Evolutionary conservation across 2,113 vertebrate genomes (phyloP).

Genomic region (Herpetotheres cachinnans): DNA sequence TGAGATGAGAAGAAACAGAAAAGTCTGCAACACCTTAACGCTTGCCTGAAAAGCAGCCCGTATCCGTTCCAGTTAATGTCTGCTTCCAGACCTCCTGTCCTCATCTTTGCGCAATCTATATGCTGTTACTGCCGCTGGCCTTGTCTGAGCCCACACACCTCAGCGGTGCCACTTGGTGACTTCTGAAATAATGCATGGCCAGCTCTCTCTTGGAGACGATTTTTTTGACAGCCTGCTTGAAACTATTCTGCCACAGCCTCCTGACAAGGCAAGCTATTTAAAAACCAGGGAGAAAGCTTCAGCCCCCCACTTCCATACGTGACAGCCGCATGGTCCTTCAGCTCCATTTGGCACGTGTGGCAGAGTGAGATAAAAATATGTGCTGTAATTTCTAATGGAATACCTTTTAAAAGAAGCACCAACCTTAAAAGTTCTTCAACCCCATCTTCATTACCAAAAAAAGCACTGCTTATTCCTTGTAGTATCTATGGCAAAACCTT

Average conservation of each 20-base stretch:
- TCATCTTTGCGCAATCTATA: rapidly evolving
- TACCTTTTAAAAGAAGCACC: background rate
- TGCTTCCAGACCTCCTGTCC: background rate
- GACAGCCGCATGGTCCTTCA: background rate
- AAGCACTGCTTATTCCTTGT: background rate
- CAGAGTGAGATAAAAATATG: background rate
- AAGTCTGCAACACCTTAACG: background rate
- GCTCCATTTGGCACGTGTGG: background rate
- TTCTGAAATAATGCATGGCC: background rate
- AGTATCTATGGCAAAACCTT: background rate
- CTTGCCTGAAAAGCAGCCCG: background rate
- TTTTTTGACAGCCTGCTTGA: background rate
- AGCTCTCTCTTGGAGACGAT: rapidly evolving
- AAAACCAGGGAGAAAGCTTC: background rate
- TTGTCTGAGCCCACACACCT: background rate
- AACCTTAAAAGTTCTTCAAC: background rate
- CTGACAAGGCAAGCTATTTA: background rate
- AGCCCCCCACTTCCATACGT: background rate
- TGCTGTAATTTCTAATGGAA: background rate
- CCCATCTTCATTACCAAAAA: background rate
- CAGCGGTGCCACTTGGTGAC: rapidly evolving
- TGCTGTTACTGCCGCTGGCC: background rate
- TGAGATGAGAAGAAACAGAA: background rate
- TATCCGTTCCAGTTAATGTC: background rate
- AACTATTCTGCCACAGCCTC: background rate